Base-by-base conservation (phyloP, 2,888 invertebrate species). In the Ectropis crepuscularia region DNA sequence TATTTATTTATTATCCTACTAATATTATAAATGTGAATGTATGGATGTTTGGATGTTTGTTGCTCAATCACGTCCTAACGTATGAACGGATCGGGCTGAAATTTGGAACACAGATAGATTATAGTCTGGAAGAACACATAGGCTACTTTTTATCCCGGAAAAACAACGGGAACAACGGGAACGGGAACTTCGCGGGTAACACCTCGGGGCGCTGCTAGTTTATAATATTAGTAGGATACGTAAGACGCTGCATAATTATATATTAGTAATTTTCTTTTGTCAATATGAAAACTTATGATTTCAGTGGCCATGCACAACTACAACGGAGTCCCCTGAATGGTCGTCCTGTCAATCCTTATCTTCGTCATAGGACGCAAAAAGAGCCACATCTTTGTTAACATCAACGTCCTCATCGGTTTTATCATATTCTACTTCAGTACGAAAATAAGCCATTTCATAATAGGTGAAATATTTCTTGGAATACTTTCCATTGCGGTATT, bases 401-500 rank as follows among this genome's bases (percentile, higher is more conserved):
- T 71, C 0, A 58, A 54, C 16, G 53, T 53, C 6, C 43, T 70
- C 6, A 12, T 72, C 10, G 72, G 71, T 2, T 74, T 50, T 37
- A 41, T 70, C 1, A 60, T 70, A 28, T 46, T 73, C 6, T 77
- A 72, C 61, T 71, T 61, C 10, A 75, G 76, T 58, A 58, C 48
- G 0, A 72, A 63, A 6, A 38, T 75, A 8, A 61, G 62, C 6
- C 70, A 76, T 12, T 67, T 83, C 0, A 51, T 82, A 5, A 70
- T 80, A 2, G 74, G 77, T 8, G 66, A 38, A 54, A 38, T 46
- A 0, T 46, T 54, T 16, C 12, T 36, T 5, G 54, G 54, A 5
- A 12, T 54, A 0, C 6, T 16, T 0, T 12, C 46, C 12, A 12
- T 38, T 10, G 6, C 12, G 12, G 6, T 38, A 12, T 46, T 38